Evolutionary conservation across 2,888 invertebrate species (phyloP), one percentile per base, ranked within the genome.

Genomic region (Andrena fulva): DNA sequence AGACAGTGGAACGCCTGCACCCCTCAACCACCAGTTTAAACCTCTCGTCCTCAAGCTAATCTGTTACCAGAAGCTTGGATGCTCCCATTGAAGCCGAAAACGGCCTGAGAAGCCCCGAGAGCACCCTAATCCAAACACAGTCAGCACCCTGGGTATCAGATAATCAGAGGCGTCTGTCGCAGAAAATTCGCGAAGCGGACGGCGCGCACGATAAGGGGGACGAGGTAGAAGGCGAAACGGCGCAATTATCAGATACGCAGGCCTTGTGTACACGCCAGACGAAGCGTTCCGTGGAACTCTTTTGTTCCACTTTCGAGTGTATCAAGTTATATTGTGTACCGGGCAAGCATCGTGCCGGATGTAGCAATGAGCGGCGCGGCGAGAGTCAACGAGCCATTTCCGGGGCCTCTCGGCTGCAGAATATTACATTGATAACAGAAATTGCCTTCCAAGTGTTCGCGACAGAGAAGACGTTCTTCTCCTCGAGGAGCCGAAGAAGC

Each of bases 301-400:
- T 89, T 90, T 90, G 89, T 91, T 91, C 90, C 89, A 91, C 89
- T 91, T 92, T 92, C 86, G 88, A 89, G 87, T 85, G 87, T 89
- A 91, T 89, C 89, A 87, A 90, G 90, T 91, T 91, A 92, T 91
- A 90, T 90, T 90, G 89, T 90, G 88, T 90, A 89, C 89, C 80
- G 85, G 56, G 85, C 89, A 86, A 90, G 90, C 90, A 88, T 89
- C 89, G 87, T 89, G 88, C 92, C 93, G 93, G 93, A 93, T 92
- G 93, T 92, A 89, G 89, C 93, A 93, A 93, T 93, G 92, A 93
- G 91, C 90, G 87, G 86, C 90, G 89, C 88, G 88, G 89, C 89
- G 87, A 91, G 91, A 91, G 93, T 93, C 92, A 93, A 93, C 92
- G 91, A 93, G 93, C 87, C 85, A 91, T 92, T 93, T 93, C 93